Percentiles rank a stretch among this genome's conserved stretches.
Conservation (phyloP, 2,888 invertebrate species). For the Eubasilissa splendida region DNA sequence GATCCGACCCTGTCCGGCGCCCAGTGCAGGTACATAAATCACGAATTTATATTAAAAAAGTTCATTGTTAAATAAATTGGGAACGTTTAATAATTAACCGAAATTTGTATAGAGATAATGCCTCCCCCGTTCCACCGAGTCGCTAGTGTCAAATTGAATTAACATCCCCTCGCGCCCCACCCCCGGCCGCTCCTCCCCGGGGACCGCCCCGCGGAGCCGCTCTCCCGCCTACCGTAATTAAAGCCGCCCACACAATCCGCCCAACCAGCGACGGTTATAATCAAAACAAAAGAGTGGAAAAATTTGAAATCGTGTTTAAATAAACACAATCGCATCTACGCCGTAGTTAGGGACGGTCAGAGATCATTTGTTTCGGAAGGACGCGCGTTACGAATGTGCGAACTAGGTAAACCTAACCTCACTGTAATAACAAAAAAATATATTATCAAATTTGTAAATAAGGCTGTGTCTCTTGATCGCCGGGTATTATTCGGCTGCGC, state of each 20-base stretch:
- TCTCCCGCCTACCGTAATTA: slow-evolving; percentile 61
- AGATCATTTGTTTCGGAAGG: too few relatives aligned
- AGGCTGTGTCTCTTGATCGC: too few relatives aligned
- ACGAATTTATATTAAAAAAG: too few relatives aligned
- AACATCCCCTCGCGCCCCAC: slow-evolving; percentile 60
- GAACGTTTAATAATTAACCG: slow-evolving; percentile 22
- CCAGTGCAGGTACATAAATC: too few relatives aligned
- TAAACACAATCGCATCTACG: too few relatives aligned
- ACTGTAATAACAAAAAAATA: too few relatives aligned
- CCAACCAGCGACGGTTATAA: background rate
- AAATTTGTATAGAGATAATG: slow-evolving; percentile 19
- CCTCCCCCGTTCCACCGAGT: slow-evolving; percentile 21
- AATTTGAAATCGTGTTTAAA: background rate
- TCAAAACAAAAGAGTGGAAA: slow-evolving; percentile 1
- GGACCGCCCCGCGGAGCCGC: slow-evolving; percentile 62
- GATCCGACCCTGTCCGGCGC: too few relatives aligned
- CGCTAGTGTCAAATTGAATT: slow-evolving; percentile 67
- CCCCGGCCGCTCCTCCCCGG: slow-evolving; percentile 15
- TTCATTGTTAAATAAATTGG: slow-evolving; percentile 1
- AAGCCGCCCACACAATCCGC: slow-evolving; percentile 40
- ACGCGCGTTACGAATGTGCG: too few relatives aligned
- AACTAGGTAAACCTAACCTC: too few relatives aligned
- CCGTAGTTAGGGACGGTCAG: too few relatives aligned
- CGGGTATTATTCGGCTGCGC: too few relatives aligned
- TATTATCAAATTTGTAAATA: too few relatives aligned